Conservation (phyloP, 2,888 invertebrate species). For the Eupithecia pulchellata region DNA sequence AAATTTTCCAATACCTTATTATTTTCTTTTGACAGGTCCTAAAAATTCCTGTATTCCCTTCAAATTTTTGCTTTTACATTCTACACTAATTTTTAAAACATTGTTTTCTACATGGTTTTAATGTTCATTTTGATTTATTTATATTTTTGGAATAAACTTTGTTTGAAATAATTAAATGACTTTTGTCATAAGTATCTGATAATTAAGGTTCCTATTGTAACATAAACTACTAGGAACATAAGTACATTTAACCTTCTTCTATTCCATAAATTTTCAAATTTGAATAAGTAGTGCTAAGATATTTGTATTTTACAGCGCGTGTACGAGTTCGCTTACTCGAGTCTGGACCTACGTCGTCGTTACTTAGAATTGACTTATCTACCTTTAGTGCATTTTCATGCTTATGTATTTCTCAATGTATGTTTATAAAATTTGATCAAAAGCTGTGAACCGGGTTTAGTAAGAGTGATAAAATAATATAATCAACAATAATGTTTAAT, state of each 20-base stretch:
- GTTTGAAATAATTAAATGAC: constrained; percentile 71
- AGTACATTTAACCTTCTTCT: constrained; percentile 21
- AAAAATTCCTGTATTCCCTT: constrained; percentile 76
- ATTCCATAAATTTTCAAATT: constrained; percentile 29
- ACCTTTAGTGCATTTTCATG: constrained; percentile 15
- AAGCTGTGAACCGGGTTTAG: constrained; percentile 42
- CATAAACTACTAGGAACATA: constrained; percentile 39
- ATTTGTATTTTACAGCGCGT: constrained; percentile 24
- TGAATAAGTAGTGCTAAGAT: constrained; percentile 42
- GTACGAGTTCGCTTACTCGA: constrained; percentile 16
- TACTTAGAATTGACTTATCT: background rate
- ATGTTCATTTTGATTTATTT: constrained; percentile 82
- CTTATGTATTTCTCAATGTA: constrained; percentile 21
- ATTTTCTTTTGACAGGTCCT: constrained; percentile 83
- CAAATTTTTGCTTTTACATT: constrained; percentile 74
- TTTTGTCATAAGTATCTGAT: constrained; percentile 73
- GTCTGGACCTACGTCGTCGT: constrained; percentile 11
- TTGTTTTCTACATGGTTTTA: constrained; percentile 84
- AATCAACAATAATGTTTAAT: constrained; percentile 43
- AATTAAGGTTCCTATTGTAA: constrained; percentile 79
- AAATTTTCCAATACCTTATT: constrained; percentile 80
- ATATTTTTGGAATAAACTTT: constrained; percentile 85
- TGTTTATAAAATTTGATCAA: constrained; percentile 32
- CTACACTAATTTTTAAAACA: constrained; percentile 64
- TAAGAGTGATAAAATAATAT: constrained; percentile 40